Conservation (phyloP, 2,797 vertebrate genomes). For the Emydoidea blandingii region DNA sequence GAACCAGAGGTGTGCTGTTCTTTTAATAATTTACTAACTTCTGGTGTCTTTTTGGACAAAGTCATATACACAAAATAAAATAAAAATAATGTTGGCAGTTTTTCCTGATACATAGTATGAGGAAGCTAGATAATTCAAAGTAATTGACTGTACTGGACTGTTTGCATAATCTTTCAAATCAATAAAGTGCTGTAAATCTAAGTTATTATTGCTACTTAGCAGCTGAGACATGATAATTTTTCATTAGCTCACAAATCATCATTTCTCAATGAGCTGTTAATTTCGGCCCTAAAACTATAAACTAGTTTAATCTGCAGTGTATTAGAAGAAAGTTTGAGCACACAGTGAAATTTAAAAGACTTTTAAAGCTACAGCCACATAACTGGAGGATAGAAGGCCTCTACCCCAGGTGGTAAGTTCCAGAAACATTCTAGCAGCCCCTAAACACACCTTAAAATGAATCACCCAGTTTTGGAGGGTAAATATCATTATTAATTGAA, state of each 20-base stretch:
- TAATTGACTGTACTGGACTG: background rate
- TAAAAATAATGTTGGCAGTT: background rate
- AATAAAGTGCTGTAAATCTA: background rate
- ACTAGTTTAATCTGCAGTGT: background rate
- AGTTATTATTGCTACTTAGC: background rate
- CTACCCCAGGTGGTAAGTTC: background rate
- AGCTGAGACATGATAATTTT: background rate
- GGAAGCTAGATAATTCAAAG: background rate
- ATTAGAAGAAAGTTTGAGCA: background rate
- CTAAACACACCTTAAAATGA: background rate
- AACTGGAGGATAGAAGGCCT: background rate
- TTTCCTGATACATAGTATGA: background rate
- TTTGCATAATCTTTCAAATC: background rate
- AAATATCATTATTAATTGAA: background rate
- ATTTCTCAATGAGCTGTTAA: background rate
- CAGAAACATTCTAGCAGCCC: background rate
- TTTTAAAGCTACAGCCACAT: background rate
- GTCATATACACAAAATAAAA: background rate
- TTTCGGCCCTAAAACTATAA: background rate
- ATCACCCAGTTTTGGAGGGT: background rate
- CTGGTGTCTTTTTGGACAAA: background rate
- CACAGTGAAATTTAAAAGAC: fast-evolving
- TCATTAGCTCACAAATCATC: background rate
- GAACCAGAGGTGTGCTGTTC: fast-evolving
- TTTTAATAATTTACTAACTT: background rate